Evolutionary conservation across 1,140 invertebrate species (phyloP), one percentile per base, ranked within the genome.

Genomic region (Scaptomyza pallida): DNA sequence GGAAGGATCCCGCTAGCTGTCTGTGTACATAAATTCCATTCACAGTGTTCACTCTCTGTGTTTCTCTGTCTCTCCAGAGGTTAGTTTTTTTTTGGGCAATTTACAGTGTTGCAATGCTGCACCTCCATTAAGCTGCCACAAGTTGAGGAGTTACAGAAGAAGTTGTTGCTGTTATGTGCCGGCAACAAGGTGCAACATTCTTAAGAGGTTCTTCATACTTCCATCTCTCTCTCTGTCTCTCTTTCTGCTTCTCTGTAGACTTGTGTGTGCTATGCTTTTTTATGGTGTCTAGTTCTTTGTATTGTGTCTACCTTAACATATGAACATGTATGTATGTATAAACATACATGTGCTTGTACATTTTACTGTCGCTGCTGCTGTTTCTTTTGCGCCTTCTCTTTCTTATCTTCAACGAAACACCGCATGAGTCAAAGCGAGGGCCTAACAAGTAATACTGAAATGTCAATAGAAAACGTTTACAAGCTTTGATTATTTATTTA

Each of bases 141-240:
- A 67, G 72, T 12, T 65, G 59, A 65, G 61, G 48, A 69, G 56
- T 56, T 45, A 55, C 47, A 62, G 51, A 40, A 21, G 21, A 43
- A 48, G 40, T 40, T 35, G 54, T 30, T 16, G 35, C 50, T 62
- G 68, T 67, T 35, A 16, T n/a, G 19, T 56, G 37, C 23, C 37
- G 44, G 51, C 78, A 76, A 75, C 68, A 80, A 80, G 81, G 77
- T 85, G 81, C 73, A 80, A 86, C 77, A 81, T 81, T 86, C 72
- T 74, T 74, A 61, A 68, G 35, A 50, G 63, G 13, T 35, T 35
- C 19, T 19, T 17, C 44, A 48, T 45, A 37, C 62, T 30, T 47
- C 62, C 45, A 6, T 35, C 43, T n/a, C 40, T 61, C 4, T 48
- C 30, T 17, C 15, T 10, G 44, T 30, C 9, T 65, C 44, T 40